Base-by-base conservation (phyloP, 2,113 vertebrate genomes). In the Mesitornis unicolor region DNA sequence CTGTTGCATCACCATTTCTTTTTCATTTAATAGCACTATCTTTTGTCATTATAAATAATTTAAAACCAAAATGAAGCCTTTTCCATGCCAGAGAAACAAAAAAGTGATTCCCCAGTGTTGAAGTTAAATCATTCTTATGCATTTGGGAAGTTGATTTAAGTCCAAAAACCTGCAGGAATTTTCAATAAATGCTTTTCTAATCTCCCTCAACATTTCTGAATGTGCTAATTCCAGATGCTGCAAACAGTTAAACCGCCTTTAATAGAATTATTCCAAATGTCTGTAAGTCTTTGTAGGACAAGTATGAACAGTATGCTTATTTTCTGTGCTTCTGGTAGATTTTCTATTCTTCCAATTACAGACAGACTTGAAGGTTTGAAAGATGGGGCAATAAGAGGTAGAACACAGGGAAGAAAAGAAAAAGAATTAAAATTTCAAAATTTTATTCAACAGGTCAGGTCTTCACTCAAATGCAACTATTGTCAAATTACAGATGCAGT, bases 41-140 rank as follows among this genome's bases (percentile, higher is more conserved):
- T 91, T 96, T 95, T 92, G 82, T 84, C 18, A 45, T 68, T 71
- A 85, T 40, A 11, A 94, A 73, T n/a, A 22, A 87, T 16, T 83
- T 35, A 92, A 82, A 73, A 59, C 35, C 5, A 78, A 76, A 95
- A 83, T 16, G 8, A 76, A 64, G 10, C 48, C 11, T 38, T 6
- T 65, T 81, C 76, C 22, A 68, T 54, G 16, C 3, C 47, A 74
- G 3, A 70, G 10, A 87, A 84, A 67, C 47, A 70, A 87, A 26
- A 35, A 25, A 31, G 73, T 33, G 19, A 14, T 35, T 70, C 57
- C 25, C 36, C 21, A 75, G n/a, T 71, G 16, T 26, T 86, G 65
- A 90, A 28, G 8, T 53, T 43, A 78, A 74, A 35, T 38, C 13
- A 15, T n/a, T 48, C 6, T 77, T 61, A 76, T 3, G 20, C 4